A percentile compares a stretch with the other conserved stretches of the same genome.
Evolutionary conservation across 2,888 invertebrate genomes (phyloP).

Genomic region (Drosophila kambysellisi): DNA sequence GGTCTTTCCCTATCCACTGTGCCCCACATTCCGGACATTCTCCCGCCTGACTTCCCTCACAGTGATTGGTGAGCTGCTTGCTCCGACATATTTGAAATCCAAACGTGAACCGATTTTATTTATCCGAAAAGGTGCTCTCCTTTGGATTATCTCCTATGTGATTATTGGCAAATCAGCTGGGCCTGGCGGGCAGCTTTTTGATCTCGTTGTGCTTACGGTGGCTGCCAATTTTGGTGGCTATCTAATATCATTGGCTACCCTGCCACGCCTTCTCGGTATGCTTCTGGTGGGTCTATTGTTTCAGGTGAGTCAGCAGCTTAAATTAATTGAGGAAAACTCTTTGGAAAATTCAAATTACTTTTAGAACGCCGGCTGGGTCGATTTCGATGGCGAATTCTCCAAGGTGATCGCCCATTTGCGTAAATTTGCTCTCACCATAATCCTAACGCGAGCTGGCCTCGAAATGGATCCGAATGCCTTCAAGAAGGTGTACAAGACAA

Average conservation of each 20-base stretch:
- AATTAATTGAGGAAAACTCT: background rate
- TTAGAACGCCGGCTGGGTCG: constrained; percentile 90
- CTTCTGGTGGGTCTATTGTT: constrained; percentile 91
- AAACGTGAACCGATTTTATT: background rate
- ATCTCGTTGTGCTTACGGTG: constrained; percentile 90
- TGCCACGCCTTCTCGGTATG: constrained; percentile 95
- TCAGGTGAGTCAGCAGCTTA: constrained; percentile 82
- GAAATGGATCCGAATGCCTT: constrained; percentile 95
- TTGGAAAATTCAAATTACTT: background rate
- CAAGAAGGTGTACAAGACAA: constrained; percentile 92
- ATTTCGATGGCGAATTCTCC: constrained; percentile 89
- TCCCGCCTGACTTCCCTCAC: constrained; percentile 91
- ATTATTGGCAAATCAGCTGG: constrained; percentile 92
- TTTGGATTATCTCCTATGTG: constrained; percentile 92
- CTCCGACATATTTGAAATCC: background rate
- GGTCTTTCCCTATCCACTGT: constrained; percentile 93
- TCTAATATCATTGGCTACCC: constrained; percentile 90
- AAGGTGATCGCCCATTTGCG: constrained; percentile 90
- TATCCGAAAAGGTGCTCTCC: constrained; percentile 86
- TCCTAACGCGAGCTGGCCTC: constrained; percentile 96
- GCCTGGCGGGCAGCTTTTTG: constrained; percentile 94
- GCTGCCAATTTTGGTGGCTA: constrained; percentile 93
- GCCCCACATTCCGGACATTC: constrained; percentile 93
- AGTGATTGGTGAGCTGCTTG: constrained; percentile 87
- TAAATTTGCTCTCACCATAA: constrained; percentile 95